Conservation (phyloP, 1,140 invertebrate species). For the Pinna nobilis region DNA sequence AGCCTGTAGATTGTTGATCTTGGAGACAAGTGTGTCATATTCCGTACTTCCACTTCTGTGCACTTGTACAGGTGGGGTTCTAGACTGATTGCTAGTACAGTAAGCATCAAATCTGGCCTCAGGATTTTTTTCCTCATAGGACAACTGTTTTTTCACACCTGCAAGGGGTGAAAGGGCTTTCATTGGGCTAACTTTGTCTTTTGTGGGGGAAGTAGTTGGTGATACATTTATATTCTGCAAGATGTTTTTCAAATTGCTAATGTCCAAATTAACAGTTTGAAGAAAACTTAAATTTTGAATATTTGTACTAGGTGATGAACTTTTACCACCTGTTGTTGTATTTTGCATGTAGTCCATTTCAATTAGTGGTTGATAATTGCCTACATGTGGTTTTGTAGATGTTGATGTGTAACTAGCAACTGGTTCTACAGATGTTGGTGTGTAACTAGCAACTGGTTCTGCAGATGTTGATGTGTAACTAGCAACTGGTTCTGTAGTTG, state of each 20-base stretch:
- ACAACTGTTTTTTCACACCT: neutral
- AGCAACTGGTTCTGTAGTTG: no score
- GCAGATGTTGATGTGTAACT: no score
- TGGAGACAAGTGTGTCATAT: neutral
- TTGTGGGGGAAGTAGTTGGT: conserved; percentile 6
- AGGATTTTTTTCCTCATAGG: conserved; percentile 5
- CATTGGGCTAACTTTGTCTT: neutral
- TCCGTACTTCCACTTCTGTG: neutral
- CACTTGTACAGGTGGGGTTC: neutral
- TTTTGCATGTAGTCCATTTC: no score
- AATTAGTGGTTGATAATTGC: no score
- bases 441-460: no score
- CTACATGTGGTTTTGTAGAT: no score
- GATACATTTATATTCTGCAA: conserved; percentile 22
- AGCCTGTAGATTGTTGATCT: conserved; percentile 16
- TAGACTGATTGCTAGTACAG: neutral
- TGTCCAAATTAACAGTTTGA: conserved; percentile 24
- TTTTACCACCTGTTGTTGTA: no score
- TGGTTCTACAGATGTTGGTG: no score
- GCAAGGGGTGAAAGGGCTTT: conserved; percentile 2
- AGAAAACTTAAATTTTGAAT: conserved; percentile 19
- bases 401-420: no score
- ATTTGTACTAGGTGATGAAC: no score
- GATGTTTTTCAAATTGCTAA: conserved; percentile 25
- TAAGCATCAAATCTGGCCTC: conserved; percentile 12